Conservation (phyloP, 2,888 invertebrate species). For the Cheiracanthium punctorium region DNA sequence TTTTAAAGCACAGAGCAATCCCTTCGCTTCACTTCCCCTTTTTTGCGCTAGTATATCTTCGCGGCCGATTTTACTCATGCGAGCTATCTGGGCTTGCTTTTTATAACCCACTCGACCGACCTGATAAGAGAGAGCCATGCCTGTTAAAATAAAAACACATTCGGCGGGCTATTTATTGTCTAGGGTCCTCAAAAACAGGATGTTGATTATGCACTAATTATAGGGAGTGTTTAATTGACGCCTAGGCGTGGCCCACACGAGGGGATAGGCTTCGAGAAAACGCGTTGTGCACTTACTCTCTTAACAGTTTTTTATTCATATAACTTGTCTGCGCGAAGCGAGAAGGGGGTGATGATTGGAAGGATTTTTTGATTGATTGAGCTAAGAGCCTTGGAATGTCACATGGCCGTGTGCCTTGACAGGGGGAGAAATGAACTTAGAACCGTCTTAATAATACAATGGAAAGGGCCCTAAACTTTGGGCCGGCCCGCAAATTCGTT, state of each 20-base stretch:
- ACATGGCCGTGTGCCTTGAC: background rate
- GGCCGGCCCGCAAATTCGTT: too few species aligned
- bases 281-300: background rate
- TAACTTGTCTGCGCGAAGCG: background rate
- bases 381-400: background rate
- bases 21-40: too few species aligned
- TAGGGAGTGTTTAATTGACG: conserved; percentile 67
- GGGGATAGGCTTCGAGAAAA: conserved; percentile 41
- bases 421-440: too few species aligned
- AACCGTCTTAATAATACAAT: too few species aligned
- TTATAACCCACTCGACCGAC: background rate
- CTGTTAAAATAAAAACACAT: conserved; percentile 10
- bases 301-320: background rate
- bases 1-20: too few species aligned
- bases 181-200: conserved; percentile 61
- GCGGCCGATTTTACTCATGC: background rate
- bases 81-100: conserved; percentile 1
- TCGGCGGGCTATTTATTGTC: conserved; percentile 44
- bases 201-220: conserved; percentile 68
- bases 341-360: background rate
- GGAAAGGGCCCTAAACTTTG: too few species aligned
- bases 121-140: conserved; percentile 37
- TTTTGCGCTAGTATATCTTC: too few species aligned
- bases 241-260: conserved; percentile 47
- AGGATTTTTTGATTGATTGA: background rate